phyloP scores from a whole-genome alignment of 2,113 vertebrate genomes.

The Sphaerodactylus townsendi region DNA sequence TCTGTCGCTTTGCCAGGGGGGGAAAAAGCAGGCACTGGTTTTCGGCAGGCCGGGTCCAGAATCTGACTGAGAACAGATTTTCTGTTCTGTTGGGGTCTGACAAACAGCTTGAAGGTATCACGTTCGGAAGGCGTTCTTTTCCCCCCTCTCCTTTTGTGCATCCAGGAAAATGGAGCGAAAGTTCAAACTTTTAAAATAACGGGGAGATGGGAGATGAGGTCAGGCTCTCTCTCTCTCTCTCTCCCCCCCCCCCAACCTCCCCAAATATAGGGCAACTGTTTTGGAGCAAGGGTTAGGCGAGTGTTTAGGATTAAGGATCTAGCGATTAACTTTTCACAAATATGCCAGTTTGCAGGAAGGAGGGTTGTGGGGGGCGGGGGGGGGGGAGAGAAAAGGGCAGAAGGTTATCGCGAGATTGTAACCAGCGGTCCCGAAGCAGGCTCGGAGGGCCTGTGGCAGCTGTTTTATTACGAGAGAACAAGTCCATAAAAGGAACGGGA shows the following conservation, averaged over 20 bases:
- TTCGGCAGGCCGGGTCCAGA: conserved; percentile 62
- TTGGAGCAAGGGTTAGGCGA: conserved; percentile 6
- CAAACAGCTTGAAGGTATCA: conserved; percentile 73
- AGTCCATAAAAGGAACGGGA: conserved; percentile 86
- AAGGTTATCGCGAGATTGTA: conserved; percentile 51
- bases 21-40: conserved; percentile 62
- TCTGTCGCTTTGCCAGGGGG: conserved; percentile 63
- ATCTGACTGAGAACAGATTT: conserved; percentile 71
- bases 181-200: conserved; percentile 73
- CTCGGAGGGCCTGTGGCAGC: conserved; percentile 66
- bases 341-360: conserved; percentile 29
- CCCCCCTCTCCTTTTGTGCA: conserved; percentile 66
- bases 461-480: conserved; percentile 88
- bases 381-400: conserved; percentile 53
- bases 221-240: conserved; percentile 42
- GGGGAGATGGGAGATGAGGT: conserved; percentile 58
- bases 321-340: conserved; percentile 20
- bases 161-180: conserved; percentile 72
- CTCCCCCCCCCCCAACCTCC: too few relatives aligned
- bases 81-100: conserved; percentile 52
- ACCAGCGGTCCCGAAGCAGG: conserved; percentile 66
- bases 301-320: conserved; percentile 4
- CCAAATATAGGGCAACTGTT: conserved; percentile 45
- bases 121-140: conserved; percentile 63
- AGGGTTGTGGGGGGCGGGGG: too few relatives aligned